phyloP scores from a whole-genome alignment of 2,113 vertebrate species.

The Hydrochoerus hydrochaeris region DNA sequence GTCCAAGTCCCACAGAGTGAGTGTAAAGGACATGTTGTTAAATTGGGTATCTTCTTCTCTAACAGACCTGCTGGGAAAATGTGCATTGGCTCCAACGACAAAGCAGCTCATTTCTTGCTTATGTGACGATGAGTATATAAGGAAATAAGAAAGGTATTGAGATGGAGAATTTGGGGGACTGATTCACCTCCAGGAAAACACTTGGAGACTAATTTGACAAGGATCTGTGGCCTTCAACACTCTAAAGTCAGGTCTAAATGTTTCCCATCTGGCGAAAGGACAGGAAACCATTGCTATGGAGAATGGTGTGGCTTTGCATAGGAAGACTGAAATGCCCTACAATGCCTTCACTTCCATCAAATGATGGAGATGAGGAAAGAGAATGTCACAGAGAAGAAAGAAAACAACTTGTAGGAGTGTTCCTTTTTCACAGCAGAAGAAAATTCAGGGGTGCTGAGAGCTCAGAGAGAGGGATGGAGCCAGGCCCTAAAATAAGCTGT shows the following conservation, averaged over 20 bases:
- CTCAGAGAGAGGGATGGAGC: not conserved
- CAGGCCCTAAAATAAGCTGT: not conserved
- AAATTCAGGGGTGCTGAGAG: not conserved
- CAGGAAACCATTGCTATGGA: not conserved
- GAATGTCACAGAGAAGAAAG: not conserved
- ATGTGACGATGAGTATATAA: not conserved
- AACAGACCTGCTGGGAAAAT: not conserved
- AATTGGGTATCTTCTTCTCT: not conserved
- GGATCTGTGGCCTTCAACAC: not conserved
- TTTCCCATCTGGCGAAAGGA: not conserved
- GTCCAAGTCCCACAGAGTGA: not conserved
- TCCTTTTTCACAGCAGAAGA: not conserved
- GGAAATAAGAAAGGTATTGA: not conserved
- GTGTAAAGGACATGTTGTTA: not conserved
- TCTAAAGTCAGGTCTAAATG: not conserved
- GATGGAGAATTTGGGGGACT: not conserved
- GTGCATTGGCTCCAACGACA: not conserved
- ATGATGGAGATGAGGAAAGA: not conserved
- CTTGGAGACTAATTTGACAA: not conserved
- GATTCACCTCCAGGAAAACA: accelerated
- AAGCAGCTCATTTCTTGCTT: not conserved
- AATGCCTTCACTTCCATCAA: too few relatives aligned
- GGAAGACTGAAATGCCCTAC: not conserved
- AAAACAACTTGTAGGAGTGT: accelerated
- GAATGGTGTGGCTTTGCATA: not conserved